Evolutionary conservation across 2,797 vertebrate species (phyloP).

Genomic region (Bryconaethiops microstoma): DNA sequence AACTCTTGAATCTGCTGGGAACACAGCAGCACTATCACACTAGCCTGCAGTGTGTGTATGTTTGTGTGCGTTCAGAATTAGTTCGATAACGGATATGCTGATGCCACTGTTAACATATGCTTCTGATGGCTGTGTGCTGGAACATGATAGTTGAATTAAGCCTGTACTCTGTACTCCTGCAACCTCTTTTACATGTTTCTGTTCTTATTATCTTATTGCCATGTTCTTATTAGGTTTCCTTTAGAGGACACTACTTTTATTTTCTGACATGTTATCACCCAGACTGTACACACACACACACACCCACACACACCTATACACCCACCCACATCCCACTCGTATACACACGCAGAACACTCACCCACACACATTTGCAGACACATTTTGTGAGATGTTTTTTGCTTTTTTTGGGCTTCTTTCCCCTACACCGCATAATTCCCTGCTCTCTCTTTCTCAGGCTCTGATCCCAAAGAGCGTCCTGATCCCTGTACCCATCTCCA

Average conservation of each 20-base stretch:
- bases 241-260: background rate
- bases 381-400: background rate
- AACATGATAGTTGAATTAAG: background rate
- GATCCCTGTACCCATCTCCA: constrained; percentile 78
- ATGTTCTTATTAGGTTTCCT: background rate
- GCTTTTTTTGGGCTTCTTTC: background rate
- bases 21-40: constrained; percentile 8
- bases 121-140: background rate
- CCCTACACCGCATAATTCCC: background rate
- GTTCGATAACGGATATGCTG: background rate
- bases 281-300: constrained; percentile 5
- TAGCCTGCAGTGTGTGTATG: constrained; percentile 23
- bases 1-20: constrained; percentile 46
- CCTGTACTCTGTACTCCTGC: background rate
- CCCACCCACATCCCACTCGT: background rate
- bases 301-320: background rate
- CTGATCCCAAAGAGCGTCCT: constrained; percentile 84
- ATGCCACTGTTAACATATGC: constrained; percentile 12
- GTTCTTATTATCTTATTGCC: background rate
- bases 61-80: background rate
- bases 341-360: background rate
- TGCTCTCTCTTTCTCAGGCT: constrained; percentile 68
- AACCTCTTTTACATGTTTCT: background rate
- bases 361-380: background rate
- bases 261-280: background rate